Evolutionary conservation across 2,113 vertebrate genomes (phyloP).

Genomic region (Okapia johnstoni): DNA sequence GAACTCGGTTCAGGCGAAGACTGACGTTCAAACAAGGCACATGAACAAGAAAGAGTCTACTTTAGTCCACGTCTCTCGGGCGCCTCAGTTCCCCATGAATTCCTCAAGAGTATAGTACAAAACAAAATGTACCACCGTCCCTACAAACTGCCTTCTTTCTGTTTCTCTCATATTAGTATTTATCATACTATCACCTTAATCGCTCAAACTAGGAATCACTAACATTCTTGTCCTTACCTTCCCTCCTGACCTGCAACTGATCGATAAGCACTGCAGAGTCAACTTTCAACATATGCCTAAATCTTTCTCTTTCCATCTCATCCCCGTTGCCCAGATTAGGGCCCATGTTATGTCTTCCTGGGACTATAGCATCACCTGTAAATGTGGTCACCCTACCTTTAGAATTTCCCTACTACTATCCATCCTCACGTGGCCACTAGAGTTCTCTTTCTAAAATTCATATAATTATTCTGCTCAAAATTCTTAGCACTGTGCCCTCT

Average conservation of each 20-base stretch:
- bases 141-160: not conserved
- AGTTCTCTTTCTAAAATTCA: not conserved
- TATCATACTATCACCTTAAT: not conserved
- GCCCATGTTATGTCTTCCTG: not conserved
- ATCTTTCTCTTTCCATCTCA: not conserved
- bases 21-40: not conserved
- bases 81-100: not conserved
- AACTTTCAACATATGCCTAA: not conserved
- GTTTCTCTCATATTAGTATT: not conserved
- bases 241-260: not conserved
- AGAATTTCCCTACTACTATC: not conserved
- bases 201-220: not conserved
- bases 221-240: not conserved
- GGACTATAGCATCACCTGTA: not conserved
- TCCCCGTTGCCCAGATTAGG: not conserved
- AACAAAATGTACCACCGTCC: not conserved
- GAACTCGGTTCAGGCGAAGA: slow-evolving; percentile 22
- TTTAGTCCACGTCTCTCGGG: not conserved
- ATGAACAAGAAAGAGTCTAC: not conserved
- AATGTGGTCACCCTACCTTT: not conserved
- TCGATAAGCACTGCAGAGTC: not conserved
- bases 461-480: slow-evolving; percentile 13
- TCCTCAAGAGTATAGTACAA: not conserved
- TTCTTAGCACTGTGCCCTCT: not conserved
- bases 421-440: not conserved